Base-by-base conservation (phyloP, 1,140 invertebrate genomes). In the Eueides isabella region DNA sequence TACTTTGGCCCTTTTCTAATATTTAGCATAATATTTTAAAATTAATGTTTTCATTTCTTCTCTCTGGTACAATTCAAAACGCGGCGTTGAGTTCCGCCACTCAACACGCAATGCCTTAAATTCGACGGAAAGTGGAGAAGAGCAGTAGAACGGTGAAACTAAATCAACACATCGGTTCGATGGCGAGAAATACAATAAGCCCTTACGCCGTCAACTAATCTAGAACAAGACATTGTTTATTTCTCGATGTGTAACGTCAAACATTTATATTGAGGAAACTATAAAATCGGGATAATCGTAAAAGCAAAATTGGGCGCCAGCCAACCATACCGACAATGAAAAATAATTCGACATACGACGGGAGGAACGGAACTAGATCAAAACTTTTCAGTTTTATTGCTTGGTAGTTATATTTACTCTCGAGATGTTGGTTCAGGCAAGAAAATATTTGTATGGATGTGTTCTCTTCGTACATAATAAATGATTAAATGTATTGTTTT, bases 271-370 rank as follows among this genome's bases (percentile, higher is more conserved):
- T 86, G 84, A 88, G 86, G 84, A 89, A 89, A 88, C 86, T 85
- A 88, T 89, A 89, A 89, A 89, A 85, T 82, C 63, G 78, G 87
- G 82, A 86, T 89, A 88, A 90, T 87, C 88, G 84, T 90, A 90
- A 90, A 90, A 90, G 87, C 85, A 80, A 84, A 86, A 79, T 88
- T 89, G 87, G 87, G 80, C 74, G 78, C 11, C 71, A 76, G 85
- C 88, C 88, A 90, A 87, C 73, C 79, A 72, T 67, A 76, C 85
- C 83, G 82, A 85, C 86, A 90, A 88, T 91, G 87, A 89, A 91
- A 91, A 89, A 91, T 89, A 88, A 91, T 89, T 89, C 85, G 82
- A 88, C 86, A 82, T 80, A 83, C 81, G 76, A 72, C 69, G 75
- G 75, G 75, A 81, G 80, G 76, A 83, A 85, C 80, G 84, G 79